Conservation (phyloP, 2,888 invertebrate genomes). For the Lepas anatifera region DNA sequence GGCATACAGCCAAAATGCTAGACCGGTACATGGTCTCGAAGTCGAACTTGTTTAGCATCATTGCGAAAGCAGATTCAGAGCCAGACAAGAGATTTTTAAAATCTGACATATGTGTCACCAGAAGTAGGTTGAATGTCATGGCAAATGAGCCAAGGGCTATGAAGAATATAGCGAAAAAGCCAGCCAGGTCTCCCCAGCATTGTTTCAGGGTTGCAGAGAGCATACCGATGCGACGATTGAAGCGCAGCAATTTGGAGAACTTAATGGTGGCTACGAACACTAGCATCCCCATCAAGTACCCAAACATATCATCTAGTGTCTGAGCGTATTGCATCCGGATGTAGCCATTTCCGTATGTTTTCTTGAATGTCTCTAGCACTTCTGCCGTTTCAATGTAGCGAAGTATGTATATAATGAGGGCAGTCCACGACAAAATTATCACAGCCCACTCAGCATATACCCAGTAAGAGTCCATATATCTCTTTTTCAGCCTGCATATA, state of each 20-base stretch:
- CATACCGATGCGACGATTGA: constrained; percentile 24
- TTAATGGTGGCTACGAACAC: constrained; percentile 40
- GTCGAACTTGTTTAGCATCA: constrained; percentile 36
- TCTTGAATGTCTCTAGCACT: constrained; percentile 15
- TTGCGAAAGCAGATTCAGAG: constrained; percentile 36
- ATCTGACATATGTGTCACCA: constrained; percentile 27
- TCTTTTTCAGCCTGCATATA: constrained; percentile 29
- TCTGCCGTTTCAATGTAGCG: constrained; percentile 16
- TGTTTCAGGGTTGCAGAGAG: constrained; percentile 28
- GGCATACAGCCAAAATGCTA: constrained; percentile 27
- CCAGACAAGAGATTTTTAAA: constrained; percentile 33
- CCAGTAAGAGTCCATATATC: constrained; percentile 38
- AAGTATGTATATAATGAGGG: constrained; percentile 33
- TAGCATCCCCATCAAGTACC: constrained; percentile 37
- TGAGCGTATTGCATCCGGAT: constrained; percentile 34
- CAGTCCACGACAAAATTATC: constrained; percentile 33
- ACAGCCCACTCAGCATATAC: constrained; percentile 35
- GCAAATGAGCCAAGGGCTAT: constrained; percentile 35
- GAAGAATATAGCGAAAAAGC: constrained; percentile 35
- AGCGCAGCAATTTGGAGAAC: constrained; percentile 39
- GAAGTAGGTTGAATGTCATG: constrained; percentile 30
- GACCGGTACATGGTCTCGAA: constrained; percentile 31
- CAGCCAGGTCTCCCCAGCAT: constrained; percentile 30
- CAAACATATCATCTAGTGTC: constrained; percentile 37
- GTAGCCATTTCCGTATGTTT: constrained; percentile 22